Evolutionary conservation across 2,888 invertebrate species (phyloP), one percentile per base, ranked within the genome.

Genomic region (Apamea crenata): DNA sequence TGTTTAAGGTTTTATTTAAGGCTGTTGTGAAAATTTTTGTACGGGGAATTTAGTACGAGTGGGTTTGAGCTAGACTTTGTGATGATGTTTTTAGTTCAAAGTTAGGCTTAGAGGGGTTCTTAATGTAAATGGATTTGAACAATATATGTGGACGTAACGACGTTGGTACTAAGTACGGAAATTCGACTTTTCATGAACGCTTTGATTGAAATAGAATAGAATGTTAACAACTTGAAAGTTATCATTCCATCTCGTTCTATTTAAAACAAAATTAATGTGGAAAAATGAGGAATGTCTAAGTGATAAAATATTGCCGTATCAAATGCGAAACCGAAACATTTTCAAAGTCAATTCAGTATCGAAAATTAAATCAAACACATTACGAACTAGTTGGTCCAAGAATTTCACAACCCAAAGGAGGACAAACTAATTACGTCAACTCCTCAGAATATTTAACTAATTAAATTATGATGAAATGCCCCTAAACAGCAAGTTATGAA

Each of bases 371-470:
- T 73, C 80, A 79, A 79, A 69, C 32, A 10, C 44, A 53, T 72
- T 81, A 44, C 25, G 12, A 71, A 71, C 53, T 71, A 68, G 36
- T 81, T 53, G 32, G 40, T 65, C 50, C 67, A 78, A 74, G 78
- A 71, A 75, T 73, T 75, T 25, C n/a, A 7, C 21, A 72, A 65
- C 25, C 63, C 36, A 36, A 86, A 83, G 72, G 78, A 73, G 84
- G 70, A 56, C 72, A 72, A 87, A 87, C 80, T 84, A 86, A 84
- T 83, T 78, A 75, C 78, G 66, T 53, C 66, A 75, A 71, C 75
- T 83, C 76, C 79, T 78, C 81, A 65, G 65, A 79, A 76, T 74
- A 74, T 81, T 81, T 77, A 65, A 63, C 59, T 76, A 74, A 81
- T 82, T 65, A 78, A 81, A 84, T 82, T 74, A 78, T 70, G 66